A percentile compares a stretch with the other conserved stretches of the same genome.
phyloP scores from a whole-genome alignment of 1,140 invertebrate genomes.

The Ceratosolen solmsi region DNA sequence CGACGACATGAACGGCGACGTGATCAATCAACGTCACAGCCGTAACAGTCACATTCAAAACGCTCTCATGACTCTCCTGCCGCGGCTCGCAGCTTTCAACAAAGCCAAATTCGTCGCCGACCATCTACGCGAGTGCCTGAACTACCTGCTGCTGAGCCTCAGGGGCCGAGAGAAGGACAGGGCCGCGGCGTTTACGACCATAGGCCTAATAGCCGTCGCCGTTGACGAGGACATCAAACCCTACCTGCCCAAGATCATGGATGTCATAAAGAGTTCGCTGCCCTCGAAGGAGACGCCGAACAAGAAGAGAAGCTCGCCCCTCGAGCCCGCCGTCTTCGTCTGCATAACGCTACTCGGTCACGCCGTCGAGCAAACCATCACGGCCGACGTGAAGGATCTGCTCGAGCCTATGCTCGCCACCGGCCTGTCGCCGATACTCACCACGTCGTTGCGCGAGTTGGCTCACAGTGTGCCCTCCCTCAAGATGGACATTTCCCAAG shows the following conservation, averaged over 20 bases:
- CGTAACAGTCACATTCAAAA: slow-evolving; percentile 90
- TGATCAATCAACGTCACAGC: slow-evolving; percentile 84
- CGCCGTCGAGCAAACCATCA: slow-evolving; percentile 85
- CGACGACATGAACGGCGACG: slow-evolving; percentile 85
- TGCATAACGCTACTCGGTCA: slow-evolving; percentile 95
- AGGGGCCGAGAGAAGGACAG: slow-evolving; percentile 87
- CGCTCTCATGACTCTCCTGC: slow-evolving; percentile 89
- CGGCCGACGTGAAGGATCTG: slow-evolving; percentile 86
- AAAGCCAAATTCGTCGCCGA: slow-evolving; percentile 85
- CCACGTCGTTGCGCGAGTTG: slow-evolving; percentile 91
- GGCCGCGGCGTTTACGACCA: slow-evolving; percentile 88
- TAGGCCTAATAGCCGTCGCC: slow-evolving; percentile 94
- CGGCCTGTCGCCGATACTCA: slow-evolving; percentile 91
- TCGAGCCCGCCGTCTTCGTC: slow-evolving; percentile 94
- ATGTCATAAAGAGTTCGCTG: slow-evolving; percentile 85
- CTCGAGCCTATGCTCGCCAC: slow-evolving; percentile 94
- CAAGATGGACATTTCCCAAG: slow-evolving; percentile 93
- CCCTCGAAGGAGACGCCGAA: slow-evolving; percentile 84
- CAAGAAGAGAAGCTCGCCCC: slow-evolving; percentile 79
- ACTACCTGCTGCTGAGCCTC: slow-evolving; percentile 84
- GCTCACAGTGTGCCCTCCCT: slow-evolving; percentile 90
- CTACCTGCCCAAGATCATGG: slow-evolving; percentile 89
- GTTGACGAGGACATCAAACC: slow-evolving; percentile 86
- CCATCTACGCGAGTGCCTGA: slow-evolving; percentile 85
- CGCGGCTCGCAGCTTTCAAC: slow-evolving; percentile 95